phyloP scores from a whole-genome alignment of 1,140 invertebrate genomes.

The Ditylenchus dipsaci region DNA sequence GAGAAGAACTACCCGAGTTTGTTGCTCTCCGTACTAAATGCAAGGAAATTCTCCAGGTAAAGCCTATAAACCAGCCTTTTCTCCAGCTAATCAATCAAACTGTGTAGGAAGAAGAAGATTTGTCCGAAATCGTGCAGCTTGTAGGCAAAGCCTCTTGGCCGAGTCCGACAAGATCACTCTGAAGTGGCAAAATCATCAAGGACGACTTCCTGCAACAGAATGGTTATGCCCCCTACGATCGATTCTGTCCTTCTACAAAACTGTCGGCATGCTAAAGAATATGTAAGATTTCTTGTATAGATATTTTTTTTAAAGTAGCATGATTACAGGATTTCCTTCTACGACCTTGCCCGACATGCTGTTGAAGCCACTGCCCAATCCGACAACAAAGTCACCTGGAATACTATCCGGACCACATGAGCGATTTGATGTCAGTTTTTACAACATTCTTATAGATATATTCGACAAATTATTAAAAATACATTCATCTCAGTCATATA shows the following conservation, averaged over 20 bases:
- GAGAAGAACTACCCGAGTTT: conserved; percentile 98
- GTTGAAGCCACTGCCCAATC: conserved; percentile 96
- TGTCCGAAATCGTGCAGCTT: conserved; percentile 98
- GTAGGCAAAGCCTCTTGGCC: conserved; percentile 90
- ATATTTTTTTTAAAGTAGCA: background rate
- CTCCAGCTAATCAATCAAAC: conserved; percentile 32
- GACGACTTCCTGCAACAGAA: conserved; percentile 98
- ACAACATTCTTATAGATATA: too few species aligned
- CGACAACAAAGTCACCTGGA: conserved; percentile 94
- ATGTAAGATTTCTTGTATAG: conserved; percentile 65
- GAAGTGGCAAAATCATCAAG: conserved; percentile 94
- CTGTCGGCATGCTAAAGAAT: conserved; percentile 94
- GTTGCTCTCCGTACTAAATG: conserved; percentile 75
- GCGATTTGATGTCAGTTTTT: conserved; percentile 69
- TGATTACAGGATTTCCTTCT: conserved; percentile 74
- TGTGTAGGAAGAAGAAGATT: conserved; percentile 95
- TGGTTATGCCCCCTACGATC: conserved; percentile 87
- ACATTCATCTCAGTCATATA: too few species aligned
- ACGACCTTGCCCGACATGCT: conserved; percentile 94
- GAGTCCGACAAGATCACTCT: conserved; percentile 98
- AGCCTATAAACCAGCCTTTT: too few species aligned
- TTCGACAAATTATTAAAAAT: too few species aligned
- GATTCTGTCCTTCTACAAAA: conserved; percentile 99
- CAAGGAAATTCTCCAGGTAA: conserved; percentile 74
- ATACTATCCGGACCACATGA: conserved; percentile 94